A percentile compares a stretch with the other conserved stretches of the same genome.
phyloP scores from a whole-genome alignment of 2,113 vertebrate species.

The Chlamydotis undulata region DNA sequence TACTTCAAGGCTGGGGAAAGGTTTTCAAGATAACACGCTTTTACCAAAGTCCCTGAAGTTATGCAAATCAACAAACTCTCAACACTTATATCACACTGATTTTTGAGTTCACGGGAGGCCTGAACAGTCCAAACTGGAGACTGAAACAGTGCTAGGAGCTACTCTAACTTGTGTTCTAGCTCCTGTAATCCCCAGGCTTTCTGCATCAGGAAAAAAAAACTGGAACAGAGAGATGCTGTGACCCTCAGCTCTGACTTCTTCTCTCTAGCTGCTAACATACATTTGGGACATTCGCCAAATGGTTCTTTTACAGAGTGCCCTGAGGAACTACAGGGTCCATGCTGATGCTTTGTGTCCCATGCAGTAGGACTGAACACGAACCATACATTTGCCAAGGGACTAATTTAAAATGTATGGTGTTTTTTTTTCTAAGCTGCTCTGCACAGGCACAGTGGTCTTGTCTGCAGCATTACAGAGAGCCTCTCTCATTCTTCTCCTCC shows the following conservation, averaged over 20 bases:
- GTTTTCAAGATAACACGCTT: not conserved
- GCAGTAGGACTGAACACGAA: not conserved
- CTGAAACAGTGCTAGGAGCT: not conserved
- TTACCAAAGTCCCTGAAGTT: not conserved
- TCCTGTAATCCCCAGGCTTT: not conserved
- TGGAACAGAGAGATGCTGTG: not conserved
- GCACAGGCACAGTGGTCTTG: not conserved
- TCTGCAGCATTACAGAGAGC: not conserved
- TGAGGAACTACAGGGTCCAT: not conserved
- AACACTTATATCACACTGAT: not conserved
- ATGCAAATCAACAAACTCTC: not conserved
- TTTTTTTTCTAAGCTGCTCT: not conserved
- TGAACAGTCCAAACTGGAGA: not conserved
- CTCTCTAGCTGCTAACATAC: not conserved
- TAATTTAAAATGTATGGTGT: not conserved
- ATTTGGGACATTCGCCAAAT: not conserved
- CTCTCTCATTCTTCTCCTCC: not conserved
- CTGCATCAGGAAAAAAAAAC: not conserved
- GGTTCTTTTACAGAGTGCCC: not conserved
- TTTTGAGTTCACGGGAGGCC: not conserved
- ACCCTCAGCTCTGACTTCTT: not conserved
- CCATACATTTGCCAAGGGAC: not conserved
- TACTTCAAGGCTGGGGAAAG: not conserved
- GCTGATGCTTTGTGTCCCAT: not conserved
- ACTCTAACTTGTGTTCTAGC: not conserved